phyloP scores from a whole-genome alignment of 2,113 vertebrate genomes.

The Muntiacus muntjak region DNA sequence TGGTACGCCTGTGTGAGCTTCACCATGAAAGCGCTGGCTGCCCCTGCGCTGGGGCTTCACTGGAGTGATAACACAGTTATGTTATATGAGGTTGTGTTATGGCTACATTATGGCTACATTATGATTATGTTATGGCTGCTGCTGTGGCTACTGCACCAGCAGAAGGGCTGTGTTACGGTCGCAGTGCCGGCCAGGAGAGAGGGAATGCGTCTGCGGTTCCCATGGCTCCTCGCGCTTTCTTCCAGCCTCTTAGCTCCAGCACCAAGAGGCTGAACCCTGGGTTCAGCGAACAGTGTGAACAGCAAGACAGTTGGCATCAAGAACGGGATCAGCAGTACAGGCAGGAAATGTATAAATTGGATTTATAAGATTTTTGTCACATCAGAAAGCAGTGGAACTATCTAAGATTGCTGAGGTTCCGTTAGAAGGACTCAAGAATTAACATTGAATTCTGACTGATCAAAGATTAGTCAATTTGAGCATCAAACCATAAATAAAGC shows the following conservation, averaged over 20 bases:
- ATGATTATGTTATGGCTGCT: neutral
- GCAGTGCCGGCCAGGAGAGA: neutral
- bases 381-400: neutral
- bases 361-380: neutral
- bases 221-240: neutral
- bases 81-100: neutral
- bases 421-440: neutral
- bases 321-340: too few relatives aligned
- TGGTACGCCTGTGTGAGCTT: neutral
- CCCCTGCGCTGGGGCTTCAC: neutral
- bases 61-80: neutral
- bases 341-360: neutral
- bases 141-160: neutral
- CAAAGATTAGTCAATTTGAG: neutral
- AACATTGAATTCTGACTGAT: neutral
- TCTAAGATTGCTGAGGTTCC: neutral
- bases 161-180: neutral
- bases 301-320: neutral
- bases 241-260: neutral
- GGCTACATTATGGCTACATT: neutral
- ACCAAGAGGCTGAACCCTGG: neutral
- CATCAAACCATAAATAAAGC: constrained; percentile 6
- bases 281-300: neutral
- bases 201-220: neutral
- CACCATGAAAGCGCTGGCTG: neutral